Conservation (phyloP, 2,888 invertebrate species). For the Nasonia oneida region DNA sequence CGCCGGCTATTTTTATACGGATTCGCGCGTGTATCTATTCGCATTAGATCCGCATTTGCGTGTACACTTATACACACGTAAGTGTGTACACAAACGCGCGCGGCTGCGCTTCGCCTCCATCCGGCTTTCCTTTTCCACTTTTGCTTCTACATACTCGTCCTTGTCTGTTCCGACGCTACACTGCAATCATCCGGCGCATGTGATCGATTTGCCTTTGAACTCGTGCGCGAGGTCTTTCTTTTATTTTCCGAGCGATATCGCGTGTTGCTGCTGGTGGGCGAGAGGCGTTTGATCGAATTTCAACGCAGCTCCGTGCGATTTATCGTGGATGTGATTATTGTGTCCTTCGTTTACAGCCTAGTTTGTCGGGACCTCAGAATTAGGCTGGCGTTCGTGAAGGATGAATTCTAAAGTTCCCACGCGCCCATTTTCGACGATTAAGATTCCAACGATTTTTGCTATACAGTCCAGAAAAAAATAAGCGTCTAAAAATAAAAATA, state of each 20-base stretch:
- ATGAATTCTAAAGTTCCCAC: too few relatives aligned
- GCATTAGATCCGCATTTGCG: not conserved
- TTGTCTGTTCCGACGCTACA: not conserved
- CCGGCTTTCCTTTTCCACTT: slow-evolving; percentile 25
- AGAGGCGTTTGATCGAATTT: slow-evolving; percentile 3
- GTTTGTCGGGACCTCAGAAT: too few relatives aligned
- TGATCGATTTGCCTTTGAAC: slow-evolving; percentile 5
- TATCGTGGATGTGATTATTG: too few relatives aligned
- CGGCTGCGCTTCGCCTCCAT: slow-evolving; percentile 4
- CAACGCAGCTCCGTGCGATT: not conserved
- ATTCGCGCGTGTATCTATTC: not conserved
- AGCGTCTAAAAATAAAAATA: too few relatives aligned
- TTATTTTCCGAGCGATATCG: not conserved
- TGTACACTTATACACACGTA: not conserved
- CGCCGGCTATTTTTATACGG: slow-evolving; percentile 44
- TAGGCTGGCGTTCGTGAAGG: too few relatives aligned
- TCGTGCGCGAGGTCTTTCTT: slow-evolving; percentile 10
- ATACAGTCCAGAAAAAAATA: too few relatives aligned
- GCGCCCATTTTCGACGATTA: too few relatives aligned
- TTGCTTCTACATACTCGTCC: not conserved
- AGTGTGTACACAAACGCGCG: slow-evolving; percentile 6
- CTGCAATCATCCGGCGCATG: not conserved
- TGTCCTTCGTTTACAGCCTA: not conserved
- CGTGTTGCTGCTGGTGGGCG: not conserved
- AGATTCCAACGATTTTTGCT: too few relatives aligned